Conservation (phyloP, 2,888 invertebrate species). For the Argyra leucocephala region DNA sequence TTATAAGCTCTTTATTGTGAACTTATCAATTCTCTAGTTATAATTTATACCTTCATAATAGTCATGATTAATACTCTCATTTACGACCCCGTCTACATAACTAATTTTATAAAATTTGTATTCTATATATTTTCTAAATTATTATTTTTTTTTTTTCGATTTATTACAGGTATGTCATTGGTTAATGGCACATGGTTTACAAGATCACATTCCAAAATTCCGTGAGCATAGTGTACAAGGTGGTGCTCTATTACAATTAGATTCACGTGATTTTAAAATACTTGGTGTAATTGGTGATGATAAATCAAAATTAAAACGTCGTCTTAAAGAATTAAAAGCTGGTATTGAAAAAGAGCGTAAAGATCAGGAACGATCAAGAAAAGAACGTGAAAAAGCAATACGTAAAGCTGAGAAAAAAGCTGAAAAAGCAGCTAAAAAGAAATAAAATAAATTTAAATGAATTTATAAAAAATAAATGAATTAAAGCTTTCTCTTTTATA, state of each 20-base stretch:
- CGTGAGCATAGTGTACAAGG: slow-evolving; percentile 85
- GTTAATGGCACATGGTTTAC: slow-evolving; percentile 72
- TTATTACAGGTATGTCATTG: slow-evolving; percentile 75
- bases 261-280: slow-evolving; percentile 84
- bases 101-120: slow-evolving; percentile 10
- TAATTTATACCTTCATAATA: too few species aligned
- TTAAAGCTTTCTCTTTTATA: neutral
- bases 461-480: neutral
- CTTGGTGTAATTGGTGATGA: slow-evolving; percentile 70
- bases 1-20: too few species aligned
- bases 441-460: slow-evolving; percentile 28
- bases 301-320: slow-evolving; percentile 72
- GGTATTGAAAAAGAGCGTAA: slow-evolving; percentile 62
- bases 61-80: too few species aligned
- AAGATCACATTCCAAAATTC: slow-evolving; percentile 79
- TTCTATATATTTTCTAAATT: neutral
- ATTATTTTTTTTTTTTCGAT: slow-evolving; percentile 7
- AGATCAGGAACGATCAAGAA: slow-evolving; percentile 74
- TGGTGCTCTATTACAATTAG: slow-evolving; percentile 68
- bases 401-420: slow-evolving; percentile 78
- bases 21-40: too few species aligned
- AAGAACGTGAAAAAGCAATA: slow-evolving; percentile 73
- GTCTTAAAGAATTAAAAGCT: slow-evolving; percentile 71
- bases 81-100: slow-evolving; percentile 5
- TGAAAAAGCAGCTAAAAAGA: slow-evolving; percentile 58